Evolutionary conservation across 2,113 vertebrate species (phyloP), one percentile per base, ranked within the genome.

Genomic region (Neodontobutis hainanensis): DNA sequence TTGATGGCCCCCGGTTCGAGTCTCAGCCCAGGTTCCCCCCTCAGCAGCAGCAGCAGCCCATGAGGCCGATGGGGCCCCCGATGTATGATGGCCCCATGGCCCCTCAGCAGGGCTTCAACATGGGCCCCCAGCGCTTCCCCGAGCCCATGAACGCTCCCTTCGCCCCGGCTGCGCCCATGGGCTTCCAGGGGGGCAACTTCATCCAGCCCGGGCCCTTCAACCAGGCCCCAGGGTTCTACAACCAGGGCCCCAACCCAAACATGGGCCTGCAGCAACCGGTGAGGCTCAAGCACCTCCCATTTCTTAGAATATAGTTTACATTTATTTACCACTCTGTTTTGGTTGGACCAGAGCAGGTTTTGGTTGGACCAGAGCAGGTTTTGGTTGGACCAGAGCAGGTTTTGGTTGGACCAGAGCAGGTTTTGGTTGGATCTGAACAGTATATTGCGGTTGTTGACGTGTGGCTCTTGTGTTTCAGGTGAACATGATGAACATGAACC

Each of bases 141-240:
- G 96, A 97, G 0, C 89, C 94, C 79, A 88, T 94, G 43, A 93
- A 88, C 74, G 77, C 92, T 6, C n/a, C 81, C 67, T 98, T 94
- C 51, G 0, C 11, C 81, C 88, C 92, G 6, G 76, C 90, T 0
- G 93, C 91, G 0, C 83, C 94, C 1, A 91, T 95, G 74, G 88
- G 84, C 5, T 96, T 97, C 89, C 94, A 74, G n/a, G n/a, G 1
- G 89, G 92, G 92, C 84, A 95, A 89, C 90, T 98, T 96, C 85
- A 91, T 94, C 75, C 92, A 94, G 89, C 90, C 87, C 9, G n/a
- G 83, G 83, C 91, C 94, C 1, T 89, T 88, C 65, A 71, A 0
- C 55, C 88, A 90, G 38, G 9, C 50, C 32, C 50, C 27, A 32
- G 19, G 49, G 8, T 51, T 51, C 49, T 51, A 51, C 19, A 8